phyloP scores from a whole-genome alignment of 2,113 vertebrate species.

The Myodes glareolus region DNA sequence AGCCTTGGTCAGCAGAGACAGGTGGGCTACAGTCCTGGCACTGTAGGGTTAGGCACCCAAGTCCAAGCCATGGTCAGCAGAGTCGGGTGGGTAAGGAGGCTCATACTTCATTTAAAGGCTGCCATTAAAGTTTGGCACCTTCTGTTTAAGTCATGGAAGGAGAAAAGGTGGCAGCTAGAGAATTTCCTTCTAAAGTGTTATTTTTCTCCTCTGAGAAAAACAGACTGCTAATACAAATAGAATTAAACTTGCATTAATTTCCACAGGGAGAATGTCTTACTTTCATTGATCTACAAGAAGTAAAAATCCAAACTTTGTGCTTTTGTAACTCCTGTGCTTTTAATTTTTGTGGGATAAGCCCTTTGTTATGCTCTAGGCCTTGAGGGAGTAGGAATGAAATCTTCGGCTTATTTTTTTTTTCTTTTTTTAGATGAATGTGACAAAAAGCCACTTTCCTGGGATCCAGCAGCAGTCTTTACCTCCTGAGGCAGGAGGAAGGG shows the following conservation, averaged over 20 bases:
- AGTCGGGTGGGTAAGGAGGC: background rate
- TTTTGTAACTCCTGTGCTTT: conserved; percentile 67
- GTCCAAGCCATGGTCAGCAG: background rate
- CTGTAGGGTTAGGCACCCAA: no score
- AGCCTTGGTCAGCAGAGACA: background rate
- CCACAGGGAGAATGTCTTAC: conserved; percentile 59
- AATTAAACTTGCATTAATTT: conserved; percentile 75
- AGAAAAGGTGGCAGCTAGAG: background rate
- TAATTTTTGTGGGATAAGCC: conserved; percentile 74
- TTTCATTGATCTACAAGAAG: conserved; percentile 72
- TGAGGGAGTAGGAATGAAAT: conserved; percentile 58
- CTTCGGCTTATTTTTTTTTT: conserved; percentile 59
- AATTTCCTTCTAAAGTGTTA: conserved; percentile 21
- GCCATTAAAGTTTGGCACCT: background rate
- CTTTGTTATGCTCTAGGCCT: conserved; percentile 72
- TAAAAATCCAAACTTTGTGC: conserved; percentile 65
- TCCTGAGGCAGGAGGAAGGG: background rate
- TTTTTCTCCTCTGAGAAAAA: conserved; percentile 65
- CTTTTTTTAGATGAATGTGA: conserved; percentile 26
- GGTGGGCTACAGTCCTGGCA: no score
- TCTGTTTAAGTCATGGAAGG: background rate
- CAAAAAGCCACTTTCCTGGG: conserved; percentile 15
- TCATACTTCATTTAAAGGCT: background rate
- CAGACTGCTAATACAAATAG: conserved; percentile 62
- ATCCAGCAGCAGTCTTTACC: background rate